Conservation (phyloP, 2,888 invertebrate species). For the Dysmachus trigonus region DNA sequence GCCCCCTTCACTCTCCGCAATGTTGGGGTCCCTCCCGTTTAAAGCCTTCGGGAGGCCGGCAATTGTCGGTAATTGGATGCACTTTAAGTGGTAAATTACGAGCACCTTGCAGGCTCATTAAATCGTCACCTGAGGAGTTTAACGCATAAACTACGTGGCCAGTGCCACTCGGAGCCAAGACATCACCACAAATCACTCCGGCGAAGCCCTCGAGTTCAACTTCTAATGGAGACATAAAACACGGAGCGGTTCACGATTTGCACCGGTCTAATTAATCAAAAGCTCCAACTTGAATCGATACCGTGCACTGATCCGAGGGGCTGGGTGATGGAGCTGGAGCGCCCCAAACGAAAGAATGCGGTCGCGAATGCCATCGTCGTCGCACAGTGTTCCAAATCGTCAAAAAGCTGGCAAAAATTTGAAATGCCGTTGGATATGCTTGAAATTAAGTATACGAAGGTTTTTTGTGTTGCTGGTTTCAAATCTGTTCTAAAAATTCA, state of each 20-base stretch:
- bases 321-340: neutral
- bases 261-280: slow-evolving; percentile 31
- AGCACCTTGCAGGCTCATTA: slow-evolving; percentile 27
- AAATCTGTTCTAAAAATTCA: no score
- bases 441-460: no score
- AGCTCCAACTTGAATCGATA: slow-evolving; percentile 20
- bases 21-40: neutral
- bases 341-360: neutral
- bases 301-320: neutral
- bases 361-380: no score
- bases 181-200: slow-evolving; percentile 7
- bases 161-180: slow-evolving; percentile 23
- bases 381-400: no score
- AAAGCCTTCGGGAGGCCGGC: neutral
- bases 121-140: slow-evolving; percentile 37
- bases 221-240: slow-evolving; percentile 33
- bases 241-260: slow-evolving; percentile 15
- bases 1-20: neutral
- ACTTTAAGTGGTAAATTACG: slow-evolving; percentile 23
- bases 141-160: slow-evolving; percentile 14
- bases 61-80: neutral
- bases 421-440: no score
- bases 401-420: no score
- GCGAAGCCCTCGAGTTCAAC: slow-evolving; percentile 1
- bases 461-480: no score